These are phyloP conservation scores for Crioceris asparagi DNA, from an alignment of 2,888 invertebrate genomes.

Conservation along the genomic window DNA sequence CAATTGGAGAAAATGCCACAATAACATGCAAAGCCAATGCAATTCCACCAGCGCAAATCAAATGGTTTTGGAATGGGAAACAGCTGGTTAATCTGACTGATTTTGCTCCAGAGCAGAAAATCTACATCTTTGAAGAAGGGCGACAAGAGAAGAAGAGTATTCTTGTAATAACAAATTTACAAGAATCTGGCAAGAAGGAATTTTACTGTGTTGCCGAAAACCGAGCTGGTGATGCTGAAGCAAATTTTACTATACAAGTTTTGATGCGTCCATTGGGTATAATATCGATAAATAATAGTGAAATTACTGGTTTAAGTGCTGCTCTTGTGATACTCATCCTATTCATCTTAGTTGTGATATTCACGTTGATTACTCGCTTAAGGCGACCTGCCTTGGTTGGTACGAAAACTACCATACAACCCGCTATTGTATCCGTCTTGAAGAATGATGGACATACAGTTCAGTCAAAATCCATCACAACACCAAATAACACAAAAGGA, in stretches of 20 bases:
- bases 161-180: conserved; percentile 69
- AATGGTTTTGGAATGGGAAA: conserved; percentile 82
- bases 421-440: no score
- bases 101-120: conserved; percentile 67
- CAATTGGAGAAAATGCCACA: conserved; percentile 76
- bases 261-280: conserved; percentile 67
- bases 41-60: conserved; percentile 67
- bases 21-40: conserved; percentile 73
- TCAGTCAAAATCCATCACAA: no score
- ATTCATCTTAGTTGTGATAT: conserved; percentile 59
- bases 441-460: no score
- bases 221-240: conserved; percentile 76
- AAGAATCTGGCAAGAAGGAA: conserved; percentile 71
- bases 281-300: conserved; percentile 71
- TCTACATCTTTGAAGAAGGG: conserved; percentile 67
- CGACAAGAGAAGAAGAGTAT: conserved; percentile 65
- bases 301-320: conserved; percentile 76
- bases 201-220: conserved; percentile 88
- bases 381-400: no score
- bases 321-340: conserved; percentile 69
- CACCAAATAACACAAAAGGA: no score
- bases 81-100: conserved; percentile 65
- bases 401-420: no score
- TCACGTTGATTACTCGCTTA: conserved; percentile 63
- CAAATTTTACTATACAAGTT: conserved; percentile 80